Evolutionary conservation across 2,888 invertebrate genomes (phyloP), one percentile per base, ranked within the genome.

Genomic region (Drosophila limbata): DNA sequence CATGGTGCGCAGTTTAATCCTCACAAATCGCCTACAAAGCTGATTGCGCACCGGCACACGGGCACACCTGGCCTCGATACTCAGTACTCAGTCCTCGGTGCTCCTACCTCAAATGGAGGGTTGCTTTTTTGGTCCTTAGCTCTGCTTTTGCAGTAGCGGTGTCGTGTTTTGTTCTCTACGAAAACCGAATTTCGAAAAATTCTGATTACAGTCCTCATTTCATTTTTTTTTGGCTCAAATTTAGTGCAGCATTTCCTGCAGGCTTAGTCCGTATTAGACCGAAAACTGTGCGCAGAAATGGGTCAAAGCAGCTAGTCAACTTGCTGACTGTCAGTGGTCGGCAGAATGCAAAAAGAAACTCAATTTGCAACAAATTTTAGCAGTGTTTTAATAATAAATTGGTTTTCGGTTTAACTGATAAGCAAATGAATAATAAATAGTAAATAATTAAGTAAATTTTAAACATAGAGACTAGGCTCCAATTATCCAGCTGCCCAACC

Each of bases 11-110:
- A 84, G 80, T 85, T 79, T 90, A 89, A 90, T 89, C 89, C 88
- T 79, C 79, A 79, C 77, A 90, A 88, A 85, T 89, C 89, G 86
- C 88, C 86, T 84, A 87, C 88, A 86, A 86, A 88, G 86, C 89
- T 89, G 86, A 89, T 87, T 87, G 89, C 83, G 88, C 85, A 89
- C 84, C 81, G 70, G 61, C 72, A 75, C 67, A 75, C 67, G 67
- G 64, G 66, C 76, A 83, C 82, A 82, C 79, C 79, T 79, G 79
- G 79, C 68, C 77, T 73, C 51, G 40, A 44, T 73, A 52, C 35
- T 33, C 42, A 17, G 47, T 63, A 57, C 21, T 11, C 48, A n/a
- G 37, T 37, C 55, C 60, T 48, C 67, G 45, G 56, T 52, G 60
- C 35, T 53, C 55, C 47, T 45, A 52, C 25, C 31, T 48, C 42